These are phyloP conservation scores for Cheirogaleus medius DNA, from an alignment of 2,113 vertebrate genomes.

Conservation along the genomic window DNA sequence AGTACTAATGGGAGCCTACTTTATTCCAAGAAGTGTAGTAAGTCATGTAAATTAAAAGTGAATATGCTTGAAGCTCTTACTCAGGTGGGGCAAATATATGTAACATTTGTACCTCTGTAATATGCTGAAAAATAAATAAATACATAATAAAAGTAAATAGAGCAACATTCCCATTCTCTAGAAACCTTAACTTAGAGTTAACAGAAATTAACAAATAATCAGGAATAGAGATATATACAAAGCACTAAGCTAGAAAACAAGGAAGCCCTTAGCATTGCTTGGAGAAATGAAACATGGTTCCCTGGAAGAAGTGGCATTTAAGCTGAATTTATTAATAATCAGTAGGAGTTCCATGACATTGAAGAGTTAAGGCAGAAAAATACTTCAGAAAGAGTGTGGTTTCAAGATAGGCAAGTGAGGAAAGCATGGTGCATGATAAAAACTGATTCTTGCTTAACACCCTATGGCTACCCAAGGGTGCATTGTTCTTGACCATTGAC, in stretches of 20 bases:
- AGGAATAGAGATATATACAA: not conserved
- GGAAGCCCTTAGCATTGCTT: not conserved
- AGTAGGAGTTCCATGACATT: not conserved
- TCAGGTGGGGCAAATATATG: too few species aligned
- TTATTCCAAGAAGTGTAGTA: not conserved
- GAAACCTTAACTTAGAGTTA: not conserved
- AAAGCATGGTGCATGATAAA: not conserved
- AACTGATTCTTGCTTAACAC: not conserved
- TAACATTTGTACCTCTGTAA: too few species aligned
- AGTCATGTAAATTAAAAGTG: not conserved
- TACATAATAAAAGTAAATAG: not conserved
- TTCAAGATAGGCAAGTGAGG: not conserved
- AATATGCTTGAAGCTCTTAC: not conserved
- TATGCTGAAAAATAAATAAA: too few species aligned
- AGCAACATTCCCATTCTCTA: not conserved
- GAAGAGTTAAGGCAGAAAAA: not conserved
- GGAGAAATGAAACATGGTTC: not conserved
- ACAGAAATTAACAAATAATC: not conserved
- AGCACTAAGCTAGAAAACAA: not conserved
- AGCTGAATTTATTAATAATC: not conserved
- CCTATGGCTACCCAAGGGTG: fast-evolving
- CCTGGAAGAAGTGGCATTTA: not conserved
- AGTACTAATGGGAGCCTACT: not conserved
- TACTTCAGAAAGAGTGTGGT: not conserved
- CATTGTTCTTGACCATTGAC: fast-evolving